phyloP scores from a whole-genome alignment of 2,888 invertebrate species.

The Macrophya annulata region DNA sequence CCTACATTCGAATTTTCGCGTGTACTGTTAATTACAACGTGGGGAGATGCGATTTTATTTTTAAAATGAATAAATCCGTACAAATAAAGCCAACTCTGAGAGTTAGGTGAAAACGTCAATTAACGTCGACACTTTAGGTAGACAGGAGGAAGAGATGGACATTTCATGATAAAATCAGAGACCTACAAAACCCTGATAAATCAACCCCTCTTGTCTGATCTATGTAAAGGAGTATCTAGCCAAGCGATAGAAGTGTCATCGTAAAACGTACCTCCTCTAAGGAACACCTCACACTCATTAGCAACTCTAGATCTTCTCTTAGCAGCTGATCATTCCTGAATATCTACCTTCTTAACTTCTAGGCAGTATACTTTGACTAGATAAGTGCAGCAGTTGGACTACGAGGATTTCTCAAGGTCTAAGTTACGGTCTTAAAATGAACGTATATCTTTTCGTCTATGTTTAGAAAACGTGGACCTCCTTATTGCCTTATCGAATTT shows the following conservation, averaged over 20 bases:
- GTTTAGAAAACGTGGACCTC: constrained; percentile 16
- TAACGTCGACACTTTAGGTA: constrained; percentile 8
- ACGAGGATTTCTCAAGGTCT: neutral
- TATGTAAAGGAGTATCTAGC: neutral
- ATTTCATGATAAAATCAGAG: neutral
- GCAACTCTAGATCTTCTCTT: constrained; percentile 61
- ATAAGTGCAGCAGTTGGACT: neutral
- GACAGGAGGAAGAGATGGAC: neutral
- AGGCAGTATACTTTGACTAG: neutral
- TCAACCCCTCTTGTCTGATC: constrained; percentile 23
- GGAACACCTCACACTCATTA: constrained; percentile 78
- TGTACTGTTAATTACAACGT: neutral
- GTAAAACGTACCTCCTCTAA: constrained; percentile 78
- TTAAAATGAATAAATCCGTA: neutral
- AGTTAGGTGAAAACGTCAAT: constrained; percentile 2
- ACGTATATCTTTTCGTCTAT: constrained; percentile 8
- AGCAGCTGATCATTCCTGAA: neutral
- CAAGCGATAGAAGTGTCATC: constrained; percentile 72
- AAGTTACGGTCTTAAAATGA: constrained; percentile 11
- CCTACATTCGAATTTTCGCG: neutral
- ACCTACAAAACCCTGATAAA: constrained; percentile 12
- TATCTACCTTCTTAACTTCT: constrained; percentile 6
- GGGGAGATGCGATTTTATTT: neutral
- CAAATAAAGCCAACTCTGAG: neutral
- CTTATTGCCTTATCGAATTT: neutral